Evolutionary conservation across 2,113 vertebrate species (phyloP).

Genomic region (Ursus arctos): DNA sequence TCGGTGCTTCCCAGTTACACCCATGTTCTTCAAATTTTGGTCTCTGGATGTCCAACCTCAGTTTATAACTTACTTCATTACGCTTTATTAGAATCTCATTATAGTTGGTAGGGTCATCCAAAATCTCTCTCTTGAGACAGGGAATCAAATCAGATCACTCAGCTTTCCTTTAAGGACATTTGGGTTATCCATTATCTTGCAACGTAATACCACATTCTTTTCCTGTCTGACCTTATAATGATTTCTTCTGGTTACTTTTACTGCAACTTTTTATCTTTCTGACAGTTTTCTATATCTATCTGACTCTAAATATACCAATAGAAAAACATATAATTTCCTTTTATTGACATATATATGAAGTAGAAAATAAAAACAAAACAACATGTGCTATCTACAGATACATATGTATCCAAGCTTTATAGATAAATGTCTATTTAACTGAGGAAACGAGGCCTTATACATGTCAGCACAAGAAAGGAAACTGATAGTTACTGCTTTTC

Average conservation of each 20-base stretch:
- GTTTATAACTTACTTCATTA: conserved; percentile 21
- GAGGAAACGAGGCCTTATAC: background rate
- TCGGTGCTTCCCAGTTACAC: background rate
- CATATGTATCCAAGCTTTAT: background rate
- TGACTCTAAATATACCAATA: background rate
- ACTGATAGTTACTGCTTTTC: background rate
- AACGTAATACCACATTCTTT: background rate
- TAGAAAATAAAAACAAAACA: background rate
- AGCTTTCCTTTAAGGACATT: background rate
- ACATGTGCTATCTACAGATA: background rate
- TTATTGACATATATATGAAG: background rate
- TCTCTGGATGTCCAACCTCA: background rate
- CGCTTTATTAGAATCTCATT: background rate
- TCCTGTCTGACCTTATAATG: background rate
- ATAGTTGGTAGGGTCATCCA: background rate
- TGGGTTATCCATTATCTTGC: background rate
- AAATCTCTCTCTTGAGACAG: background rate
- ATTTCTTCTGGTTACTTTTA: background rate
- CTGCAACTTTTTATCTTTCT: background rate
- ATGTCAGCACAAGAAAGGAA: background rate
- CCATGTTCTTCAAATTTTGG: background rate
- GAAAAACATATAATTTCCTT: background rate
- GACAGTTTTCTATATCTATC: background rate
- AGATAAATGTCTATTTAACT: background rate
- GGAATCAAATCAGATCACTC: background rate